phyloP scores from a whole-genome alignment of 2,113 vertebrate genomes.

The Sylvicapra grimmia region DNA sequence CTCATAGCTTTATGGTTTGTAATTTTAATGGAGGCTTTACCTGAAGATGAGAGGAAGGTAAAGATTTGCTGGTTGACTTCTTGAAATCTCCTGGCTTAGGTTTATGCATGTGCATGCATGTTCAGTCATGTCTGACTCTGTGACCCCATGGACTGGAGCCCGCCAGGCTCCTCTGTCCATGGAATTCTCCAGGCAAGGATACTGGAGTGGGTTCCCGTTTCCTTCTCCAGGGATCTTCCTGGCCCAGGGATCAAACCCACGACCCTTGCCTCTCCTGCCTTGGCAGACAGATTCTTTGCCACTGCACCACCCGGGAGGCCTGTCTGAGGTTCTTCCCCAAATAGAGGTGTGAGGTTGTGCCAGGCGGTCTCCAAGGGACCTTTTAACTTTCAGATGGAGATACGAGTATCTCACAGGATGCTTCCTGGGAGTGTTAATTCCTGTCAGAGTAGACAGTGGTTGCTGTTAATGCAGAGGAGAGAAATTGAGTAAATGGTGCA shows the following conservation, averaged over 20 bases:
- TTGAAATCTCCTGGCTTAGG: neutral
- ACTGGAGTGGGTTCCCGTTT: neutral
- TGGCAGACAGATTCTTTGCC: neutral
- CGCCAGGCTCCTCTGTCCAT: neutral
- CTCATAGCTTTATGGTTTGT: neutral
- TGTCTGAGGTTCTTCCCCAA: neutral
- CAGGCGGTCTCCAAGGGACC: neutral
- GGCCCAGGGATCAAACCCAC: neutral
- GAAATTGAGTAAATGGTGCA: neutral
- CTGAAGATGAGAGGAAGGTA: neutral
- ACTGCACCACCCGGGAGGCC: neutral
- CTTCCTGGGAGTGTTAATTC: neutral
- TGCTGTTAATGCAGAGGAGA: neutral
- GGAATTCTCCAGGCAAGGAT: neutral
- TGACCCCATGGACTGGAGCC: neutral
- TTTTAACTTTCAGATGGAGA: neutral
- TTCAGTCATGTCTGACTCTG: neutral
- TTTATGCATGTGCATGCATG: neutral
- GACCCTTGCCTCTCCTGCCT: neutral
- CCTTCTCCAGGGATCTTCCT: neutral
- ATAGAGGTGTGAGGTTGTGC: neutral
- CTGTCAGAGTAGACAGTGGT: neutral
- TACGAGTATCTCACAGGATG: neutral
- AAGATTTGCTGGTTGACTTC: neutral
- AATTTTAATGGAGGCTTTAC: neutral